Conservation (phyloP, 2,888 invertebrate species). For the Dexiosoma caninum region DNA sequence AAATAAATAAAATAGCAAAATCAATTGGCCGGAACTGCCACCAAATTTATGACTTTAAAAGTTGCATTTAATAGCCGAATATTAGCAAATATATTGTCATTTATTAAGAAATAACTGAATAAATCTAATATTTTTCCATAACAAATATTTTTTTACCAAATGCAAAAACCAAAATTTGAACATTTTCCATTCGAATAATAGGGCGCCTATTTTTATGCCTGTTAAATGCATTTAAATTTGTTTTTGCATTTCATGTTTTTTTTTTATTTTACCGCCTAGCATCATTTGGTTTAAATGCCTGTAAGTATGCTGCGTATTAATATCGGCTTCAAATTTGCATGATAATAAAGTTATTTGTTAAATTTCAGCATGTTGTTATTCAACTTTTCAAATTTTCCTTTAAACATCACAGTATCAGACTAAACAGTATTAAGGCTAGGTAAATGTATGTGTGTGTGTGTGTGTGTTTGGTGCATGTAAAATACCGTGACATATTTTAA, state of each 20-base stretch:
- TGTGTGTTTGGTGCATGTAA: not conserved
- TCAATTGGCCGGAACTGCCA: not conserved
- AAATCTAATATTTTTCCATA: not conserved
- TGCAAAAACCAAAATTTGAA: too few species aligned
- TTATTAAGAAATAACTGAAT: not conserved
- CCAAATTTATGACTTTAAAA: not conserved
- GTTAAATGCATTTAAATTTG: too few species aligned
- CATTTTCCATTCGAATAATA: too few species aligned
- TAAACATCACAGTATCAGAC: too few species aligned
- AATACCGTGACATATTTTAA: conserved; percentile 28
- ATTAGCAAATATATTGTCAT: not conserved
- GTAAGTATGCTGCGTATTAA: not conserved
- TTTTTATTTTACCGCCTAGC: too few species aligned
- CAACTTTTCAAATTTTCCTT: not conserved
- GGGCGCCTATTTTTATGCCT: too few species aligned
- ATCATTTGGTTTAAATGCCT: not conserved
- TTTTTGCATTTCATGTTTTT: too few species aligned
- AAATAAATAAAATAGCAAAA: not conserved
- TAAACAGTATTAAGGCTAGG: not conserved
- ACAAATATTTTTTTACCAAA: too few species aligned
- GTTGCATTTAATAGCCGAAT: not conserved
- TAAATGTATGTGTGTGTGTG: not conserved
- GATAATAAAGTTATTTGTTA: conserved; percentile 1
- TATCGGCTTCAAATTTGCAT: not conserved
- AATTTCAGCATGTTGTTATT: not conserved